Conservation (phyloP, 2,113 vertebrate species). For the Platycercus adscitus region DNA sequence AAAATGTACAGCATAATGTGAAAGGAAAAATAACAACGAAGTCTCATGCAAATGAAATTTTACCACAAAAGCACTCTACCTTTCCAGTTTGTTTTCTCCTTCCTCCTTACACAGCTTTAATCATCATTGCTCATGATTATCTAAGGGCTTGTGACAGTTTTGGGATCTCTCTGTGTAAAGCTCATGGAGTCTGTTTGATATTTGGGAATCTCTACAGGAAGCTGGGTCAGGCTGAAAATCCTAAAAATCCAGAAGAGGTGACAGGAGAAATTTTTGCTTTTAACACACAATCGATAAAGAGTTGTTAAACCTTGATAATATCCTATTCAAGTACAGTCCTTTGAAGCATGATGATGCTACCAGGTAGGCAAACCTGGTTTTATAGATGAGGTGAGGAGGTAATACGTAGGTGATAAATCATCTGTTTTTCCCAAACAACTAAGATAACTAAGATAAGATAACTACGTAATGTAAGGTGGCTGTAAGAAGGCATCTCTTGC, state of each 20-base stretch:
- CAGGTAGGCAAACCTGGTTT: neutral
- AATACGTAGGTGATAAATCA: neutral
- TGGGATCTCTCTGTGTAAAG: neutral
- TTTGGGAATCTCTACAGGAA: neutral
- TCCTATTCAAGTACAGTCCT: neutral
- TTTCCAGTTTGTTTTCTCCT: neutral
- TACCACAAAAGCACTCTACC: neutral
- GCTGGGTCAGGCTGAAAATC: neutral
- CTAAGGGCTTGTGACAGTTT: neutral
- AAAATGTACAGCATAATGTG: neutral
- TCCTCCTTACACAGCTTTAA: neutral
- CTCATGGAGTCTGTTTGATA: neutral
- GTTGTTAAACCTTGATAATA: neutral
- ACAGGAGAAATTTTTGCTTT: neutral
- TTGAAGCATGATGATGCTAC: neutral
- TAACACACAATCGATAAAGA: neutral
- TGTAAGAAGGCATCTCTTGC: neutral
- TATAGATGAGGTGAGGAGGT: neutral
- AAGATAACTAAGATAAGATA: neutral
- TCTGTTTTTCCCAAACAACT: neutral
- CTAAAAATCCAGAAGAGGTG: neutral
- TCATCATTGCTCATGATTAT: neutral
- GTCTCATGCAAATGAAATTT: neutral
- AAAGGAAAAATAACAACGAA: neutral
- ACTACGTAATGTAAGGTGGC: neutral